Evolutionary conservation across 2,888 invertebrate genomes (phyloP), one percentile per base, ranked within the genome.

Genomic region (Scrobipalpa atriplicella): DNA sequence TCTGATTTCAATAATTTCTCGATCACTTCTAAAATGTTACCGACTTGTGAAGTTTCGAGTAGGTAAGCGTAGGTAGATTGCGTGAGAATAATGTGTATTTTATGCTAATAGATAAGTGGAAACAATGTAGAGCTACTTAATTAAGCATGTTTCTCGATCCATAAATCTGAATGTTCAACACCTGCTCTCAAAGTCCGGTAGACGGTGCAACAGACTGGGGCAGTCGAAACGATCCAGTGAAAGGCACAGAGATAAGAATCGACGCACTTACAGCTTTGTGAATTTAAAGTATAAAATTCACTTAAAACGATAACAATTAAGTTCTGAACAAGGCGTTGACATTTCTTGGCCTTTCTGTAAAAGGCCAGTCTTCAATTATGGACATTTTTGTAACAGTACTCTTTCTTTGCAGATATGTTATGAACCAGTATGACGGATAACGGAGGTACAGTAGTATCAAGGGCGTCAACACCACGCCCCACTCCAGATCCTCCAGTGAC

Each of bases 391-490:
- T 67, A 43, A 58, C 38, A 18, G 21, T 63, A 54, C 66, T 19
- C 19, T 61, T 77, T 76, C 80, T 81, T 47, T 76, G 67, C 91
- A 92, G 92, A 84, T 89, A 85, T 74, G 71, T 77, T 73, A 74
- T 75, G 77, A 73, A 77, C 69, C 86, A 87, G 80, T 75, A 93
- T 93, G 93, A 91, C 93, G 75, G 93, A 93, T 74, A 90, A 90
- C 84, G 82, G 84, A 69, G 90, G 89, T 76, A 78, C 90, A 70
- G 87, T 85, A 64, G 86, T 86, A 86, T 91, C 85, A 75, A 90
- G 82, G 90, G 93, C 84, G 75, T 93, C 86, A 71, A 93, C 84
- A 81, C 93, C 86, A 83, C 94, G 83, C 85, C 94, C 86, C 62
- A 84, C 83, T 69, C 83, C 86, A 75, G 94, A 87, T 78, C 90